phyloP scores from a whole-genome alignment of 2,113 vertebrate species.

The Megalops atlanticus region DNA sequence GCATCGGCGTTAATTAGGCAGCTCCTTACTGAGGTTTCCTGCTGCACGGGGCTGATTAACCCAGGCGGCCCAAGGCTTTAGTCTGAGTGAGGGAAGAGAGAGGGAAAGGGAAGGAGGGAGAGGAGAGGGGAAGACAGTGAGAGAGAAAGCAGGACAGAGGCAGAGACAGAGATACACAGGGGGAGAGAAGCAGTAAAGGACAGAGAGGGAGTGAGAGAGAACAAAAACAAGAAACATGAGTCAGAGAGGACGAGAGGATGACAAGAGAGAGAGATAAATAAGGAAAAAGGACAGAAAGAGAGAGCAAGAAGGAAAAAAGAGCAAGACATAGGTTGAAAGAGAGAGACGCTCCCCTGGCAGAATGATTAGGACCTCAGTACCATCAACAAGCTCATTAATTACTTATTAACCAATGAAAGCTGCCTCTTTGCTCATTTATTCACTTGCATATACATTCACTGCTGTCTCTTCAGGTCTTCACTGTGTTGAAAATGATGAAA shows the following conservation, averaged over 20 bases:
- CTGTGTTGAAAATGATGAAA: neutral
- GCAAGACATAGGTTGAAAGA: neutral
- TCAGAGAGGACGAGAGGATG: too few species aligned
- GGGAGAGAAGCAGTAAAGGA: neutral
- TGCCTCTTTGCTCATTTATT: neutral
- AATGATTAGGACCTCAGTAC: neutral
- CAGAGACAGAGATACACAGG: constrained; percentile 16
- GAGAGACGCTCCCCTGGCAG: neutral
- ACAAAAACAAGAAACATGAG: too few species aligned
- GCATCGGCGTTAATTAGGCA: neutral
- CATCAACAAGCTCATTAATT: neutral
- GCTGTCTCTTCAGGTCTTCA: neutral
- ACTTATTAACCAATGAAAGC: neutral
- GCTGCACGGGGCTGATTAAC: neutral
- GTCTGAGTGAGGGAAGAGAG: neutral
- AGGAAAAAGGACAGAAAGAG: constrained; percentile 7
- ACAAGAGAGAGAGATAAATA: too few species aligned
- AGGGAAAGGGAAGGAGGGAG: too few species aligned
- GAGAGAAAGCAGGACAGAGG: neutral
- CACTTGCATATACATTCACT: neutral
- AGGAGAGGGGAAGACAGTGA: neutral
- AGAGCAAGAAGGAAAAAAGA: neutral
- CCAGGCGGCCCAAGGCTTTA: neutral
- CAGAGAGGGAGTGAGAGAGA: too few species aligned
- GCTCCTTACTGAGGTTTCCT: neutral